Base-by-base conservation (phyloP, 2,113 vertebrate species). In the Gorsachius goisagi region DNA sequence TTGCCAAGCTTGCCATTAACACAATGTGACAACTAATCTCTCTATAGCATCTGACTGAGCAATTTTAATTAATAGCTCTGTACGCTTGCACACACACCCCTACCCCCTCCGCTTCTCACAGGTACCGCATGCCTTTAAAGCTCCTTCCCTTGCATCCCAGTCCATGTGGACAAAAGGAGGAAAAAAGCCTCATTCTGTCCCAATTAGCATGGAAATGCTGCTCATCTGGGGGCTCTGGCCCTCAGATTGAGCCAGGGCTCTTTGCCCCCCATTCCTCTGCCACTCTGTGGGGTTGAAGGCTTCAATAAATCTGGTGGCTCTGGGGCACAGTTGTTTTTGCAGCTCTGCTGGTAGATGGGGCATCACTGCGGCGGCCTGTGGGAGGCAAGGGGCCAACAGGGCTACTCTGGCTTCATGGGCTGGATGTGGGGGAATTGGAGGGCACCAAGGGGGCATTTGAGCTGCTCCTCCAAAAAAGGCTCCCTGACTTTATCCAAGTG, bases 21-120 rank as follows among this genome's bases (percentile, higher is more conserved):
- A 97, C 98, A 98, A 98, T 98, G 98, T 98, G 98, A 98, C 98
- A 98, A 98, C 97, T 98, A 97, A 98, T 98, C 98, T 98, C 98
- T 97, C 97, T 97, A 95, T 95, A 98, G 98, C 98, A 97, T 97
- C 97, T 98, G 98, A 98, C 96, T 88, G 97, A 97, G 98, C 98
- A 97, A 94, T 96, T 98, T 98, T 98, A 98, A 98, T 98, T 98
- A 98, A 97, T 95, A 95, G 97, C 94, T 96, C 94, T 89, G 93
- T 73, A 64, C 79, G 68, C 81, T 72, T 14, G 93, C 94, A 66
- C 77, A 49, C 88, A 56, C 37, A 5, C 93, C 75, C 81, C 80
- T 5, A n/a, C 71, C 93, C 78, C 59, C 94, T 66, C 80, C 0
- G 19, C 74, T 78, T 59, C 2, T 3, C 68, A n/a, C 97, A 97